phyloP scores from a whole-genome alignment of 1,140 invertebrate genomes.

The Holcopasites calliopsidis region DNA sequence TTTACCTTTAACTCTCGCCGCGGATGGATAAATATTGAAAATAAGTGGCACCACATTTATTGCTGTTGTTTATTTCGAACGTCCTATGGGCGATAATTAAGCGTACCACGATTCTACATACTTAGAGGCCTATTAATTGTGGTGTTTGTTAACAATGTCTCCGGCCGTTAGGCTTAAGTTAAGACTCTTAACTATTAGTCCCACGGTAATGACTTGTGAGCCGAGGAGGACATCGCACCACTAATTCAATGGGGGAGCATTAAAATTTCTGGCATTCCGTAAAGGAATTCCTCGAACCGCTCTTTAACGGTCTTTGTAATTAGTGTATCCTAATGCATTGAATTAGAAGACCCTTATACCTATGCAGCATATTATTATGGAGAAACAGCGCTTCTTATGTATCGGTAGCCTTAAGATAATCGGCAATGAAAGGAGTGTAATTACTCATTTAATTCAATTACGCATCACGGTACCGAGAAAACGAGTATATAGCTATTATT shows the following conservation, averaged over 20 bases:
- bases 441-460: not conserved
- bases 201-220: slow-evolving; percentile 7
- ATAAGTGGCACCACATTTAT: too few species aligned
- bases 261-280: not conserved
- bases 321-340: too few species aligned
- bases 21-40: too few species aligned
- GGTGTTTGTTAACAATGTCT: not conserved
- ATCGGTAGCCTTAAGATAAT: not conserved
- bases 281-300: not conserved
- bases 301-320: not conserved
- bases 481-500: not conserved
- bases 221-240: not conserved
- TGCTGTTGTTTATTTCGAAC: too few species aligned
- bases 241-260: not conserved
- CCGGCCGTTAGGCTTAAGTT: too few species aligned
- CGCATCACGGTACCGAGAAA: not conserved
- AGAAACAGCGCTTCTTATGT: too few species aligned
- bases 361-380: too few species aligned
- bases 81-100: slow-evolving; percentile 11
- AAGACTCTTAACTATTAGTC: not conserved
- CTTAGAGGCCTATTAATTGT: slow-evolving; percentile 30
- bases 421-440: not conserved
- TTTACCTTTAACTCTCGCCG: too few species aligned
- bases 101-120: slow-evolving; percentile 19
- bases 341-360: too few species aligned